Evolutionary conservation across 2,888 invertebrate genomes (phyloP), one percentile per base, ranked within the genome.

Genomic region (Neocrepidodera transversa): DNA sequence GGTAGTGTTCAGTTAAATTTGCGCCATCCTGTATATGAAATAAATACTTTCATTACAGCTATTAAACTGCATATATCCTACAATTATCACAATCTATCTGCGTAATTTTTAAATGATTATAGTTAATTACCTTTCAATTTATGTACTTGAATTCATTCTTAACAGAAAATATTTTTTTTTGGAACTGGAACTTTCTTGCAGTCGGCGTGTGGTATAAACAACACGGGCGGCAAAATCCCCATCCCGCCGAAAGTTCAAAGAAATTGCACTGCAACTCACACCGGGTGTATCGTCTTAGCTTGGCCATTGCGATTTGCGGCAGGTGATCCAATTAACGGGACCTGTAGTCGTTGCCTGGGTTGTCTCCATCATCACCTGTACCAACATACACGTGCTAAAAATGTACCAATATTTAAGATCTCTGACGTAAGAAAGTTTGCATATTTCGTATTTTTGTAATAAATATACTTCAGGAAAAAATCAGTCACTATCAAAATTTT

Each of bases 291-390:
- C 40, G 53, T 66, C 66, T 67, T 67, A 64, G 64, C 66, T 42
- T 58, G n/a, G 40, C 59, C 56, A 47, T 55, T 49, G 63, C 47
- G 45, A 23, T 16, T 45, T 45, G 45, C 63, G 65, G 70, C 78
- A 78, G 78, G 78, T 78, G 78, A 74, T 74, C 76, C 78, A 78
- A 78, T 78, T 78, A 78, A 78, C 78, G 78, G 78, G 75, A 78
- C 77, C 73, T 74, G 76, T 77, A 78, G 77, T 77, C 73, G 73
- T 72, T 50, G 16, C 38, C 13, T 38, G 17, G 38, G 40, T 28
- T 28, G 42, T 52, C 40, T 43, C 45, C 53, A 35, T 45, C 69
- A 77, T 78, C 78, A 78, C 78, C 78, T 78, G 78, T 77, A 69
- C 70, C 67, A 66, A 70, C 68, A 40, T 64, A 68, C 76, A 72